phyloP scores from a whole-genome alignment of 2,113 vertebrate genomes.

The Urocolius indicus region DNA sequence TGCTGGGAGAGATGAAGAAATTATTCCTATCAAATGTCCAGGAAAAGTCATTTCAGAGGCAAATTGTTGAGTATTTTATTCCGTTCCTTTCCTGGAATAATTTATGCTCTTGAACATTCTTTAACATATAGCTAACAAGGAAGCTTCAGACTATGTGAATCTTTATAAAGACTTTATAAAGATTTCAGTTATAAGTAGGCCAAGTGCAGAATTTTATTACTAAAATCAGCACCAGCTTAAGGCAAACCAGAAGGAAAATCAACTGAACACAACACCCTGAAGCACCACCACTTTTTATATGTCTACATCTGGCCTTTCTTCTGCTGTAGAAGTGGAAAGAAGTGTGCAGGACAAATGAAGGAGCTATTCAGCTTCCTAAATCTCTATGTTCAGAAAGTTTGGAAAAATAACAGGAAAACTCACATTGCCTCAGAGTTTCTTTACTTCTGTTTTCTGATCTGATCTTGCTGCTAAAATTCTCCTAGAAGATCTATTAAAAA shows the following conservation, averaged over 20 bases:
- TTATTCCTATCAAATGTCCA: slow-evolving; percentile 43
- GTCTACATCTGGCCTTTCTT: background rate
- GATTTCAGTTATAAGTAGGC: background rate
- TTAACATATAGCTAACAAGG: background rate
- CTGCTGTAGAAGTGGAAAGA: background rate
- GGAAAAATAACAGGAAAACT: slow-evolving; percentile 47
- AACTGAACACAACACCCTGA: background rate
- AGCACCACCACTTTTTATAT: background rate
- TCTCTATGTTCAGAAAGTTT: background rate
- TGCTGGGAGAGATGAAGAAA: slow-evolving; percentile 22
- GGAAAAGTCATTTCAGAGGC: slow-evolving; percentile 13
- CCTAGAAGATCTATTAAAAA: slow-evolving; percentile 54
- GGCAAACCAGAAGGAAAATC: background rate
- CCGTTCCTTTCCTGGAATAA: slow-evolving; percentile 41
- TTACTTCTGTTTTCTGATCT: slow-evolving; percentile 57
- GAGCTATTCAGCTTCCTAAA: background rate
- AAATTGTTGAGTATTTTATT: slow-evolving; percentile 32
- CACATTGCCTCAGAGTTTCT: slow-evolving; percentile 19
- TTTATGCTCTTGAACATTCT: background rate
- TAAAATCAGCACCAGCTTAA: background rate
- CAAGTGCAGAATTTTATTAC: background rate
- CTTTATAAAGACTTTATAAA: background rate
- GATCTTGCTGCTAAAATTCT: slow-evolving; percentile 18
- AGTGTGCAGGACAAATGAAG: background rate
- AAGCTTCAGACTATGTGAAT: background rate